Conservation (phyloP, 2,888 invertebrate species). For the Hypomecis atomaria region DNA sequence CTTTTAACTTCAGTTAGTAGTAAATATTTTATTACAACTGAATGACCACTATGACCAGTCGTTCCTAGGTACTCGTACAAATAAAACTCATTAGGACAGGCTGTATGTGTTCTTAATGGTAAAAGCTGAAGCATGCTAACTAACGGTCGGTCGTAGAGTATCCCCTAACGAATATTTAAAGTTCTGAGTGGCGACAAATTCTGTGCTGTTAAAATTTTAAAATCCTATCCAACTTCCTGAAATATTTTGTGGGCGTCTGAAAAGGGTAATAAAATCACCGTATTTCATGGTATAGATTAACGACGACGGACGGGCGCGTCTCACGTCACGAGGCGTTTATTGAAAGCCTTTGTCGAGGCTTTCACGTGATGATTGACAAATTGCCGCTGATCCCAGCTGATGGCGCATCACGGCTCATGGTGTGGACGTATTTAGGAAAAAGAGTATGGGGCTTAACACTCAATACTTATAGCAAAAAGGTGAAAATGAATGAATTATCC, state of each 20-base stretch:
- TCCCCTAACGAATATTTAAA: background rate
- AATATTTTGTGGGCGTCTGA: conserved; percentile 4
- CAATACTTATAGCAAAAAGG: background rate
- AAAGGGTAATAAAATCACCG: conserved; percentile 33
- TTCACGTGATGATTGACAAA: conserved; percentile 77
- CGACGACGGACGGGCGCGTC: conserved; percentile 35
- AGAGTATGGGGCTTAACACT: background rate
- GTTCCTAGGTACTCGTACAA: no score
- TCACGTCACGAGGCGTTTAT: conserved; percentile 55
- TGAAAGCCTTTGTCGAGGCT: conserved; percentile 65
- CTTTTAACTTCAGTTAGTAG: no score
- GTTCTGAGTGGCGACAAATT: background rate
- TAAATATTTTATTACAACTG: no score
- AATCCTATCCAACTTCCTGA: background rate
- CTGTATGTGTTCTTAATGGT: no score
- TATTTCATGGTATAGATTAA: conserved; percentile 34
- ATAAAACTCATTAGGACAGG: no score
- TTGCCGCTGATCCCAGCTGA: conserved; percentile 69
- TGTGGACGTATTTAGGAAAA: conserved; percentile 14
- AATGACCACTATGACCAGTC: no score
- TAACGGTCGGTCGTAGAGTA: no score
- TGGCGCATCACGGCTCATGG: conserved; percentile 47
- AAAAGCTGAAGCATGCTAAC: no score
- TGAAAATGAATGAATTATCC: no score
- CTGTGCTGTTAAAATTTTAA: background rate